These are phyloP conservation scores for Pseudochirops corinnae DNA, from an alignment of 2,797 vertebrate species.

Conservation along the genomic window DNA sequence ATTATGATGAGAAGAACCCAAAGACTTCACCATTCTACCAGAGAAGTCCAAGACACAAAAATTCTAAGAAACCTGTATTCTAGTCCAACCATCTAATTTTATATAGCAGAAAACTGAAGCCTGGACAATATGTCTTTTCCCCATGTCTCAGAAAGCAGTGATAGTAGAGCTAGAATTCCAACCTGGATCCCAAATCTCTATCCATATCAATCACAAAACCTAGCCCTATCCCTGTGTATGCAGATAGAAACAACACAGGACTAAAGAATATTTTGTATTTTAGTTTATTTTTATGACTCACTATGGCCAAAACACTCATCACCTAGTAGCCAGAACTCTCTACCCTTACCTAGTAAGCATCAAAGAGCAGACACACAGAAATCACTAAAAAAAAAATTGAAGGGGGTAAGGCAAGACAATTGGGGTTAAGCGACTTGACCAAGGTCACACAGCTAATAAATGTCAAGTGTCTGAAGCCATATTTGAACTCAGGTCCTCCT, in stretches of 20 bases:
- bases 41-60: not conserved
- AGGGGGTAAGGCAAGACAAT: no score
- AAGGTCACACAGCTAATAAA: no score
- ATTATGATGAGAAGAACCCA: not conserved
- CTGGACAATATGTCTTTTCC: not conserved
- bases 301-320: no score
- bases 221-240: not conserved
- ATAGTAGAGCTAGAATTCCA: not conserved
- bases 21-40: not conserved
- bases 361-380: not conserved
- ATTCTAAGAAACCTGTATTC: not conserved
- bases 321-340: not conserved
- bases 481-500: no score
- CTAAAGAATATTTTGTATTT: not conserved
- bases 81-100: not conserved
- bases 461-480: no score
- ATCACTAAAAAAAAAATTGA: not conserved
- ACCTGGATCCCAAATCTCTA: not conserved
- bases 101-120: not conserved
- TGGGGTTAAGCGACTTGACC: no score
- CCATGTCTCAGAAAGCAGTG: not conserved
- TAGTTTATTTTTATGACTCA: not conserved
- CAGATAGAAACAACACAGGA: not conserved
- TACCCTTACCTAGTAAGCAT: not conserved
- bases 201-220: not conserved